Conservation (phyloP, 2,113 vertebrate species). For the Narcine bancroftii region DNA sequence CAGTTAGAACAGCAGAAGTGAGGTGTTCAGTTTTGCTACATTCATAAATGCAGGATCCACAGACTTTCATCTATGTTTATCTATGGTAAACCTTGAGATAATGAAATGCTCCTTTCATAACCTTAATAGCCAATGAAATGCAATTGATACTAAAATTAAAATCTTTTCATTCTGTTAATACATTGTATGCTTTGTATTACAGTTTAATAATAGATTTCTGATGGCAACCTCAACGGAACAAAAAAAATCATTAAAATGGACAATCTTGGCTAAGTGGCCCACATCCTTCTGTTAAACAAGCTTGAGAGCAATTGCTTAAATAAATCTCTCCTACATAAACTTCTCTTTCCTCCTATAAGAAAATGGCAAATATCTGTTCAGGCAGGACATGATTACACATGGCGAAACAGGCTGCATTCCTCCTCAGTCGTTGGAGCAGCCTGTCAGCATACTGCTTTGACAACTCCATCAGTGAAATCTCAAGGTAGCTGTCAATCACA, state of each 20-base stretch:
- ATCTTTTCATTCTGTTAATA: not conserved
- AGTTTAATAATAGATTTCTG: not conserved
- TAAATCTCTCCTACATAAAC: not conserved
- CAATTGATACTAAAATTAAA: not conserved
- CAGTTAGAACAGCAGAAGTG: no score
- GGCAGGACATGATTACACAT: not conserved
- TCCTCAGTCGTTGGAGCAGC: slow-evolving; percentile 64
- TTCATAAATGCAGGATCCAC: no score
- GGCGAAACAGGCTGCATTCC: slow-evolving; percentile 48
- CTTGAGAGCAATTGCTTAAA: not conserved
- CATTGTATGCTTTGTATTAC: not conserved
- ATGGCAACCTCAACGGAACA: not conserved
- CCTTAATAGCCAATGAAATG: not conserved
- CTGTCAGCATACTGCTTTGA: slow-evolving; percentile 72
- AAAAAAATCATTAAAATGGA: not conserved
- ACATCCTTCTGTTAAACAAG: not conserved
- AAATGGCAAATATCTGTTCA: not conserved
- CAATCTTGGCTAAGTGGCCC: not conserved
- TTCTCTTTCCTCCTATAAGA: not conserved
- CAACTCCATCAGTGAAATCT: slow-evolving; percentile 96
- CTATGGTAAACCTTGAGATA: not conserved
- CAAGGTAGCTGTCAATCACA: slow-evolving; percentile 97
- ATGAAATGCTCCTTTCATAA: not conserved
- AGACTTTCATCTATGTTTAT: no score
- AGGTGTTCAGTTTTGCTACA: no score